phyloP scores from a whole-genome alignment of 2,797 vertebrate species.

The Orientallactaga sibirica region DNA sequence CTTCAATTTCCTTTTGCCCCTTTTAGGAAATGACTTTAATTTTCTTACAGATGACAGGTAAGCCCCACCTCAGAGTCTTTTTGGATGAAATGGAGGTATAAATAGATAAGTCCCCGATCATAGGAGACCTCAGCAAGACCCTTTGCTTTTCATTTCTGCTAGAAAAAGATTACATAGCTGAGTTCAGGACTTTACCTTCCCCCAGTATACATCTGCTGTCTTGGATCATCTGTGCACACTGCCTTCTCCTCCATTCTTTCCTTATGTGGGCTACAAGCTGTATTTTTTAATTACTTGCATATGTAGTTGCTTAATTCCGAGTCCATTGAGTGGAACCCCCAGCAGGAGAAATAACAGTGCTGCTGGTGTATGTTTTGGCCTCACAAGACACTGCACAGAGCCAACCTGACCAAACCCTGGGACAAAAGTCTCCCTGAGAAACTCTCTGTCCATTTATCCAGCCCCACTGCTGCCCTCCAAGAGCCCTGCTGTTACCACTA shows the following conservation, averaged over 20 bases:
- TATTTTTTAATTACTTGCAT: not conserved
- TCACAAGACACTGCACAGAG: not conserved
- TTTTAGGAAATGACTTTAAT: constrained; percentile 76
- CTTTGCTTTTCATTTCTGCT: constrained; percentile 43
- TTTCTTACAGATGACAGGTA: constrained; percentile 74
- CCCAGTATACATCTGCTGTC: not conserved
- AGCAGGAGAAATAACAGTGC: not conserved
- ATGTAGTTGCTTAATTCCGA: not conserved
- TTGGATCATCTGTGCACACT: accelerated
- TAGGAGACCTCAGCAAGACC: constrained; percentile 56
- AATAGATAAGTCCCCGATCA: constrained; percentile 64
- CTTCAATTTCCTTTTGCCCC: constrained; percentile 70
- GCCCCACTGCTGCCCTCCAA: constrained; percentile 86
- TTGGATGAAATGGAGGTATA: constrained; percentile 67
- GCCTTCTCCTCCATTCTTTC: not conserved
- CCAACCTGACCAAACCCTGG: constrained; percentile 68
- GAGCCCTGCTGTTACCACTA: constrained; percentile 82
- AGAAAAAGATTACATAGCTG: not conserved
- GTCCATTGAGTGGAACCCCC: not conserved
- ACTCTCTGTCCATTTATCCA: constrained; percentile 85
- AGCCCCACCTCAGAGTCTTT: constrained; percentile 72
- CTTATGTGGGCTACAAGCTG: accelerated
- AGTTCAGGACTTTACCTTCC: not conserved
- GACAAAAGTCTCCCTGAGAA: constrained; percentile 84
- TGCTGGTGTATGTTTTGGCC: not conserved